Evolutionary conservation across 2,113 vertebrate genomes (phyloP), one percentile per base, ranked within the genome.

Genomic region (Sakesphorus luctuosus): DNA sequence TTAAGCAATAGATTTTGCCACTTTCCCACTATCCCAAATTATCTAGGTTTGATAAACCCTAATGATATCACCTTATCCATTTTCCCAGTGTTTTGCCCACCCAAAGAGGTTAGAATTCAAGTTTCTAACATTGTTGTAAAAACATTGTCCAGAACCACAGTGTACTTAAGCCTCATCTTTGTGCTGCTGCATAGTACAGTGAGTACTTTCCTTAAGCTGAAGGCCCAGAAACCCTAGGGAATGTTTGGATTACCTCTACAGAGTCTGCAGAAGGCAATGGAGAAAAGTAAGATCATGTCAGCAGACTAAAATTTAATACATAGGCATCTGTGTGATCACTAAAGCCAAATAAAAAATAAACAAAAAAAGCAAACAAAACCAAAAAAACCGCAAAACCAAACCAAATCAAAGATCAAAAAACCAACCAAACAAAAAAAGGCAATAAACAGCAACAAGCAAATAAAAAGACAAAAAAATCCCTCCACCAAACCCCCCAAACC

Each of bases 111-210:
- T 74, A 75, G 33, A 81, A 92, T 31, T 56, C 29, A 36, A 38
- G 28, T 66, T 85, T 74, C 21, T 63, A 24, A 53, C 10, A 19
- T 12, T 53, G 50, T 29, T 84, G 33, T 29, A 36, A n/a, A 88
- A 52, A 33, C 16, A 24, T 9, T 3, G 1, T 49, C 40, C 44
- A 65, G 73, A 77, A 36, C 17, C 5, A 50, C 29, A 56, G 7
- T 16, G 16, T 33, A 35, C 17, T 0, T 0, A 25, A 84, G 4
- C 14, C 24, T 78, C 17, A 25, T 8, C 7, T 72, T 23, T 74
- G 6, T 53, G 18, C 7, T 75, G 15, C 26, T 58, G 3, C 5
- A 5, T 10, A 44, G 7, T 46, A 29, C 14, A 63, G 29, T 20
- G 28, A 13, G 7, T 38, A 6, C 7, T 36, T 66, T 61, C 26